Evolutionary conservation across 2,113 vertebrate genomes (phyloP).

Genomic region (Vulpes ferrilata): DNA sequence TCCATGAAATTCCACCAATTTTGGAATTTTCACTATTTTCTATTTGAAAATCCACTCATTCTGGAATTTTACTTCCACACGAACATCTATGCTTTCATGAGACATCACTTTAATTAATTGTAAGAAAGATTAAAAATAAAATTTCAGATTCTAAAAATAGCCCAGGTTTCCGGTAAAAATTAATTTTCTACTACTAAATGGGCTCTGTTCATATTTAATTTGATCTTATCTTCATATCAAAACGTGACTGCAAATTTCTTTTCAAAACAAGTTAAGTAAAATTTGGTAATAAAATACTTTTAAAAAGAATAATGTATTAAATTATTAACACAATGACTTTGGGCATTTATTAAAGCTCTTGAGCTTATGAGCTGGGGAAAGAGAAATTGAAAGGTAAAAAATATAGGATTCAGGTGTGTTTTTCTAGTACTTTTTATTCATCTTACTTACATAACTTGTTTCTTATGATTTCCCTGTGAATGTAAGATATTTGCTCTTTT

Average conservation of each 20-base stretch:
- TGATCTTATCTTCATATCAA: background rate
- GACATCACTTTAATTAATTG: background rate
- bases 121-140: background rate
- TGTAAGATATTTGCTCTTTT: background rate
- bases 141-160: background rate
- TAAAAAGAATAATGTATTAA: background rate
- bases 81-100: background rate
- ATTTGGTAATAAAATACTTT: constrained; percentile 17
- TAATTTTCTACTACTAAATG: background rate
- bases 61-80: background rate
- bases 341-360: background rate
- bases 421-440: background rate
- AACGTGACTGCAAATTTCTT: background rate
- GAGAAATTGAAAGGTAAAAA: background rate
- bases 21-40: background rate
- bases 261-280: background rate
- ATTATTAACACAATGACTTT: background rate
- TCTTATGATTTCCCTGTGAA: background rate
- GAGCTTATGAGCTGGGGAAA: background rate
- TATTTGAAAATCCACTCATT: background rate
- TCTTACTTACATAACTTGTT: background rate
- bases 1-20: background rate
- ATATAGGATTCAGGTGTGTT: background rate
- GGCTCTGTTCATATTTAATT: background rate
- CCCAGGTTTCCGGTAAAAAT: background rate